These are phyloP conservation scores for Andricus quercusramuli DNA, from an alignment of 2,888 invertebrate genomes.

Conservation along the genomic window DNA sequence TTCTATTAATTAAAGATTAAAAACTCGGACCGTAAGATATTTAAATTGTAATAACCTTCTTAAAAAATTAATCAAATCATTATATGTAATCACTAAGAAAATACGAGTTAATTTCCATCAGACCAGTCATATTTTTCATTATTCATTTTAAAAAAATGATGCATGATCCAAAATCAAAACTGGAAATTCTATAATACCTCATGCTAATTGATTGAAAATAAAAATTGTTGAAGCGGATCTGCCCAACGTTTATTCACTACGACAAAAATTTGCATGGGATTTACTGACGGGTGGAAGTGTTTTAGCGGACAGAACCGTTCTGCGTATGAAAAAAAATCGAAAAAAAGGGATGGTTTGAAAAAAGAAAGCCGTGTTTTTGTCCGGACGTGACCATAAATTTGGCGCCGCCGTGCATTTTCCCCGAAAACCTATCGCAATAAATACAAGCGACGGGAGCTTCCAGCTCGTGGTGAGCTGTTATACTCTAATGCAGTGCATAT, in stretches of 20 bases:
- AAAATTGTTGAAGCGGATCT: conserved; percentile 1
- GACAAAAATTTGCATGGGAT: conserved; percentile 50
- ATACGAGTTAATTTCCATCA: not conserved
- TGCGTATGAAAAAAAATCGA: conserved; percentile 42
- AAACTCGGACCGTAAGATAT: no score
- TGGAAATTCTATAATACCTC: not conserved
- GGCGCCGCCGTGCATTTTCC: conserved; percentile 68
- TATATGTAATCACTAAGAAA: not conserved
- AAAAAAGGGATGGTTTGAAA: not conserved
- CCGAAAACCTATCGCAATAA: conserved; percentile 77
- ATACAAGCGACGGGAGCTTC: conserved; percentile 67
- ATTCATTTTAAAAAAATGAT: not conserved
- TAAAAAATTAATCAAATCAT: no score
- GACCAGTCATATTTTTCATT: not conserved
- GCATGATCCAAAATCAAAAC: not conserved
- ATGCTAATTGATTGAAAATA: conserved; percentile 5
- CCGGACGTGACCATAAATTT: conserved; percentile 71
- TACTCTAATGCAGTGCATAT: conserved; percentile 75
- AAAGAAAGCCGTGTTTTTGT: conserved; percentile 59
- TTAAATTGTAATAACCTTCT: no score
- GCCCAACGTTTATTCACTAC: conserved; percentile 23
- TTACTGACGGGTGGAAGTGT: conserved; percentile 49
- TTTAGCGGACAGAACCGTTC: conserved; percentile 33
- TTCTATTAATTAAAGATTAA: no score
- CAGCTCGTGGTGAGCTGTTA: conserved; percentile 57